Evolutionary conservation across 2,888 invertebrate genomes (phyloP).

Genomic region (Eugnorisma glareosa): DNA sequence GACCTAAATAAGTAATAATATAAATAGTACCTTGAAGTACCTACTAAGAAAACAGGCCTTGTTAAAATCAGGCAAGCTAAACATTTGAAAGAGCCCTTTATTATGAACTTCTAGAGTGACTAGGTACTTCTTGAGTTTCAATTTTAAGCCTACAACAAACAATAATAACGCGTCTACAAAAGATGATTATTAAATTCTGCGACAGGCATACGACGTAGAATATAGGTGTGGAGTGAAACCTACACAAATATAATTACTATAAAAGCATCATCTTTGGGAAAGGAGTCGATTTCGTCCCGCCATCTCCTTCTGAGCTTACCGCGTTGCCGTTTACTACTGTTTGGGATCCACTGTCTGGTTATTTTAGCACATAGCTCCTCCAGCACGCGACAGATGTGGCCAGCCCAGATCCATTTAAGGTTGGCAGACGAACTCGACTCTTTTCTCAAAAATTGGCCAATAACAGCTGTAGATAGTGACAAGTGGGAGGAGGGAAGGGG

Average conservation of each 20-base stretch:
- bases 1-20: constrained; percentile 8
- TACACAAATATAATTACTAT: constrained; percentile 17
- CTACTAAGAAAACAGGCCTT: constrained; percentile 12
- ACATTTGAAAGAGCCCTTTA: constrained; percentile 12
- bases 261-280: not conserved
- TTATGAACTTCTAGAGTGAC: constrained; percentile 9
- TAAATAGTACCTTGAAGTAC: constrained; percentile 5
- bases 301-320: not conserved
- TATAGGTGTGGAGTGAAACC: constrained; percentile 1
- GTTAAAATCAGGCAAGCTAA: constrained; percentile 14
- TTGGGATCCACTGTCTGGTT: not conserved
- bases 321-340: not conserved
- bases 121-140: constrained; percentile 10
- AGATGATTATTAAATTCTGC: constrained; percentile 29
- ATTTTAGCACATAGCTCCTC: not conserved
- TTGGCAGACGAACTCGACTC: not conserved
- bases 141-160: constrained; percentile 35
- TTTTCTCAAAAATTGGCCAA: not conserved
- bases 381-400: not conserved
- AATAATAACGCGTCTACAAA: constrained; percentile 18
- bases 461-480: not conserved
- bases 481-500: too few species aligned
- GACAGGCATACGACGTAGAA: constrained; percentile 13
- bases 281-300: not conserved
- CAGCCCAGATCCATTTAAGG: not conserved